These are phyloP conservation scores for Scatophagus argus DNA, from an alignment of 2,113 vertebrate genomes.

Conservation along the genomic window DNA sequence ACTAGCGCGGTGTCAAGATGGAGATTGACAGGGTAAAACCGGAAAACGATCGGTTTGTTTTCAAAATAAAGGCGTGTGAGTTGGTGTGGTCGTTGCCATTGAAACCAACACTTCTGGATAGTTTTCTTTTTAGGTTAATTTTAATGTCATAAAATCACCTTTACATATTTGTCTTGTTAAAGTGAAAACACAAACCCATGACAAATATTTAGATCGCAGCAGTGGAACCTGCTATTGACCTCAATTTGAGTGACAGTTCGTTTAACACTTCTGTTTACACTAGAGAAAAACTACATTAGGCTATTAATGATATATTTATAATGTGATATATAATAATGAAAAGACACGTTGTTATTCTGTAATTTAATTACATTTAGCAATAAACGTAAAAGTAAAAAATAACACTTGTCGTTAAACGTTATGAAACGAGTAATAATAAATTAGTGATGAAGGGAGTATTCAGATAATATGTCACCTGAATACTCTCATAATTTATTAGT, in stretches of 20 bases:
- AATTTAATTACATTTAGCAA: too few relatives aligned
- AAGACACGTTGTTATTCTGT: too few relatives aligned
- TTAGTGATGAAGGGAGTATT: too few relatives aligned
- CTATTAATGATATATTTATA: background rate
- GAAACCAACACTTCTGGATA: background rate
- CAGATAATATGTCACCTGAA: too few relatives aligned
- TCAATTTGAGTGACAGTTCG: too few relatives aligned
- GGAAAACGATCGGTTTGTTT: background rate
- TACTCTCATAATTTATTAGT: too few relatives aligned
- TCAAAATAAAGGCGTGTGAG: constrained; percentile 45
- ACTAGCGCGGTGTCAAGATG: background rate
- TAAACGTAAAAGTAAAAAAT: too few relatives aligned
- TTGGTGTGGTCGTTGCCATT: too few relatives aligned
- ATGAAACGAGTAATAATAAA: too few relatives aligned
- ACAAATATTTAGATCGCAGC: background rate
- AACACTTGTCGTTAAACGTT: too few relatives aligned
- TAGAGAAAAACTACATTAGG: background rate
- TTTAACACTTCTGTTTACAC: background rate
- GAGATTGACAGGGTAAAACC: background rate
- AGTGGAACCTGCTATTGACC: background rate
- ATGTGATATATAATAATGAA: too few relatives aligned
- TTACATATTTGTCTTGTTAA: background rate
- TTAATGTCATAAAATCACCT: background rate
- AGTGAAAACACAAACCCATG: background rate
- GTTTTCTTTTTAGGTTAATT: background rate